A percentile compares a stretch with the other conserved stretches of the same genome.
Conservation (phyloP, 2,113 vertebrate species). For the Salvelinus namaycush region DNA sequence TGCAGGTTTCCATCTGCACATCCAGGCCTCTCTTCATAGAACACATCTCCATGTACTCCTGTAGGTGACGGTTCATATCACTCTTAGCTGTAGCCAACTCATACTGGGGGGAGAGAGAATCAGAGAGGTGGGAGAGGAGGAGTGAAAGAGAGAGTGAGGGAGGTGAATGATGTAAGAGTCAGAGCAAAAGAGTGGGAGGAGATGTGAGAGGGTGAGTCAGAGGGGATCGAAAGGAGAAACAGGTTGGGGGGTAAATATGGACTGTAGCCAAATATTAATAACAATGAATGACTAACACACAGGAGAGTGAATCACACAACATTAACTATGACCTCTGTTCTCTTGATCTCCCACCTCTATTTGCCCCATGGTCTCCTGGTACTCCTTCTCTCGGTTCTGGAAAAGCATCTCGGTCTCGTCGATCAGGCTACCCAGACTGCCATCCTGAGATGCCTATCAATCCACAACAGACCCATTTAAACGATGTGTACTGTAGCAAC, state of each 20-base stretch:
- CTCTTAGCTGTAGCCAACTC: conserved; percentile 90
- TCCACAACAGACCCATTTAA: conserved; percentile 29
- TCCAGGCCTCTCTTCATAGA: conserved; percentile 93
- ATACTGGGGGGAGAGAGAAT: conserved; percentile 66
- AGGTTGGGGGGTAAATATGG: not conserved
- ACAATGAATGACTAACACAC: not conserved
- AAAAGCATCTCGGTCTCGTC: conserved; percentile 94
- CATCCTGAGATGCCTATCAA: conserved; percentile 80
- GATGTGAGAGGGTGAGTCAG: not conserved
- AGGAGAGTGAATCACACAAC: not conserved
- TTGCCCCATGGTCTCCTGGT: conserved; percentile 95
- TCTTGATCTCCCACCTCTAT: conserved; percentile 82
- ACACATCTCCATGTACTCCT: conserved; percentile 96
- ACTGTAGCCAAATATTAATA: not conserved
- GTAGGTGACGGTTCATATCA: conserved; percentile 91
- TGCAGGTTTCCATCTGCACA: conserved; percentile 85
- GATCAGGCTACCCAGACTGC: conserved; percentile 91
- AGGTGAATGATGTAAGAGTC: not conserved
- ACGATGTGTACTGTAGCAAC: not conserved
- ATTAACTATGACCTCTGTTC: not conserved
- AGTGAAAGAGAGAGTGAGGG: not conserved
- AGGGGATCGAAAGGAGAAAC: not conserved
- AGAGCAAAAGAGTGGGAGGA: not conserved
- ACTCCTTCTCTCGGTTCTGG: conserved; percentile 94
- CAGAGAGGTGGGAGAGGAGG: not conserved